These are phyloP conservation scores for Solenodon paradoxus DNA, from an alignment of 2,113 vertebrate species.

Conservation along the genomic window DNA sequence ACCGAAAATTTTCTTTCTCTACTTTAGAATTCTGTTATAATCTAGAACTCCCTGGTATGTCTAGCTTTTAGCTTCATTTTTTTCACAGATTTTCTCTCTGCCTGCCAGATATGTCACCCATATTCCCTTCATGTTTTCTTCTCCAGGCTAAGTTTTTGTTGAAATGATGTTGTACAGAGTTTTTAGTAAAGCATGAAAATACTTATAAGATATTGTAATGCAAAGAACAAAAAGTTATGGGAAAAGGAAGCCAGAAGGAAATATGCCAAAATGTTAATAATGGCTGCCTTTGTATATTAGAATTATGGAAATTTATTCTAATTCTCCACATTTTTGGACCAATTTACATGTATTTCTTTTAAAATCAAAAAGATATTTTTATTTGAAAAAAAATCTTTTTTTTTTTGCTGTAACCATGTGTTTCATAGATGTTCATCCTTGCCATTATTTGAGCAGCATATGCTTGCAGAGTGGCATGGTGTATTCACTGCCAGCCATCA, in stretches of 20 bases:
- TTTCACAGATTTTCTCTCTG: background rate
- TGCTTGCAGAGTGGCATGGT: background rate
- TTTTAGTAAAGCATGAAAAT: conserved; percentile 56
- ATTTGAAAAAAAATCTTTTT: background rate
- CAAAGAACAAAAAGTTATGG: background rate
- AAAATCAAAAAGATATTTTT: conserved; percentile 23
- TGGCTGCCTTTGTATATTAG: background rate
- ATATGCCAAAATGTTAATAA: background rate
- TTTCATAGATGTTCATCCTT: background rate
- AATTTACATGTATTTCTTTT: conserved; percentile 34
- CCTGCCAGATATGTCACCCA: background rate
- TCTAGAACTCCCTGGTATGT: background rate
- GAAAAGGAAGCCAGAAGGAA: conserved; percentile 8
- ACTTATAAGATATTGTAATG: conserved; percentile 1
- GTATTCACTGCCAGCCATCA: background rate
- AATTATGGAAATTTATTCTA: conserved; percentile 15
- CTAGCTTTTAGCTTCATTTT: conserved; percentile 36
- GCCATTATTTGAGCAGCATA: conserved; percentile 1
- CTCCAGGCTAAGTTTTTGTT: conserved; percentile 23
- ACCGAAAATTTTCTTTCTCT: background rate
- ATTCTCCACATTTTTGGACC: conserved; percentile 38
- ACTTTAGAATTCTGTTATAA: background rate
- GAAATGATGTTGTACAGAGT: conserved; percentile 1
- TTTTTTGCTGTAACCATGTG: background rate
- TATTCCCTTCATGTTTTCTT: conserved; percentile 28